A percentile compares a stretch with the other conserved stretches of the same genome.
These are phyloP conservation scores for Pelosia muscerda DNA, from an alignment of 2,888 invertebrate genomes.

Conservation along the genomic window DNA sequence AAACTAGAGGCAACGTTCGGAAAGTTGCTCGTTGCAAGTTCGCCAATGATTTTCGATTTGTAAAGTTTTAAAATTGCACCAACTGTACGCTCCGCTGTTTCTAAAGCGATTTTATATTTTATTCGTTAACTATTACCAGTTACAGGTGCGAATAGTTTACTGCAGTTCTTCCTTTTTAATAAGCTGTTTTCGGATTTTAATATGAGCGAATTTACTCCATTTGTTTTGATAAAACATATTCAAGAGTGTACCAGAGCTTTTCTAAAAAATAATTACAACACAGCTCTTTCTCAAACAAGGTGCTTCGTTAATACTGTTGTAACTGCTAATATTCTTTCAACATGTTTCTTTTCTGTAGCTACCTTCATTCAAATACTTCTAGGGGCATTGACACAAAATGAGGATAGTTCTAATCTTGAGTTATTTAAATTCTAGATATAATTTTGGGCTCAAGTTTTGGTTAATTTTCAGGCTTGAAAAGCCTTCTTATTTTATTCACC, in stretches of 20 bases:
- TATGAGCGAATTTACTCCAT: background rate
- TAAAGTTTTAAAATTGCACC: constrained; percentile 54
- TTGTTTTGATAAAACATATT: background rate
- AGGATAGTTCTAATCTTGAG: no score
- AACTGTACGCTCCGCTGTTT: constrained; percentile 45
- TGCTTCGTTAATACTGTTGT: background rate
- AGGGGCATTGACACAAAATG: background rate
- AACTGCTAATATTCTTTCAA: background rate
- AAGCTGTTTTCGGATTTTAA: constrained; percentile 14
- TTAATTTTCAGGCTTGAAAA: background rate
- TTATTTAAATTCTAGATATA: no score
- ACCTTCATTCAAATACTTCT: background rate
- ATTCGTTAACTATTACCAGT: constrained; percentile 45
- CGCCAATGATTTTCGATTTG: constrained; percentile 54
- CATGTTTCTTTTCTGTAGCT: background rate
- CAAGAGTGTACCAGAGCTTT: background rate
- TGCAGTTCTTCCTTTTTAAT: constrained; percentile 27
- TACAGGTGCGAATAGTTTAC: constrained; percentile 45
- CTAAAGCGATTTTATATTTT: constrained; percentile 50
- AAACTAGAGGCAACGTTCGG: constrained; percentile 47
- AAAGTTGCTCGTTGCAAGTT: constrained; percentile 46
- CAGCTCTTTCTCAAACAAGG: background rate
- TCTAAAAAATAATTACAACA: background rate
- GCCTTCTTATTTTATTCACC: no score
- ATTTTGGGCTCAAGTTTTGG: no score